These are phyloP conservation scores for Cecidostiba fungosa DNA, from an alignment of 2,888 invertebrate species.

Conservation along the genomic window DNA sequence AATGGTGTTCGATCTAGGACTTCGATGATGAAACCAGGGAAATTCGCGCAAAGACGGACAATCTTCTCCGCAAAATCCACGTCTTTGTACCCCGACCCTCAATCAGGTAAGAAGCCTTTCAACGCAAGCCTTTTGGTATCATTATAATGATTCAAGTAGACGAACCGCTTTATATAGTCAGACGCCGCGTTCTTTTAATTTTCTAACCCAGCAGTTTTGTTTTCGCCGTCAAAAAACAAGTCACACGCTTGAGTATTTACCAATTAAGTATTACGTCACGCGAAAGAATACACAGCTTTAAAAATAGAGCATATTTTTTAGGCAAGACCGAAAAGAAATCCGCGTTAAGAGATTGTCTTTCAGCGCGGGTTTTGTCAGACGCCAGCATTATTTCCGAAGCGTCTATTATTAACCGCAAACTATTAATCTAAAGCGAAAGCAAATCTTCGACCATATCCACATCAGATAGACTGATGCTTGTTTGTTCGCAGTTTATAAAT, in stretches of 20 bases:
- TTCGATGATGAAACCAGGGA: slow-evolving; percentile 92
- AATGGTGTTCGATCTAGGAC: slow-evolving; percentile 82
- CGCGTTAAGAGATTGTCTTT: slow-evolving; percentile 4
- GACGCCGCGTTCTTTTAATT: not conserved
- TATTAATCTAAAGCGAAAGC: not conserved
- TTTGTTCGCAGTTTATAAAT: not conserved
- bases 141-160: no score
- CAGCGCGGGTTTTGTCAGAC: not conserved
- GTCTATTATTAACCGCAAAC: not conserved
- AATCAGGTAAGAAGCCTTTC: slow-evolving; percentile 81
- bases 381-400: not conserved
- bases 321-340: not conserved
- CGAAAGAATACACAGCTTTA: not conserved
- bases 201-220: not conserved
- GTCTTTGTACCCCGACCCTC: slow-evolving; percentile 88
- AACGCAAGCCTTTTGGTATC: no score
- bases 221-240: not conserved
- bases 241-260: not conserved
- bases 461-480: not conserved
- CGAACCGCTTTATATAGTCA: not conserved
- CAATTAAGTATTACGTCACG: not conserved
- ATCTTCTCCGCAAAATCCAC: slow-evolving; percentile 88
- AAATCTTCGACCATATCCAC: no score
- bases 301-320: not conserved
- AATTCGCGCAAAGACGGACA: slow-evolving; percentile 89